Base-by-base conservation (phyloP, 2,888 invertebrate genomes). In the Deilephila porcellus region DNA sequence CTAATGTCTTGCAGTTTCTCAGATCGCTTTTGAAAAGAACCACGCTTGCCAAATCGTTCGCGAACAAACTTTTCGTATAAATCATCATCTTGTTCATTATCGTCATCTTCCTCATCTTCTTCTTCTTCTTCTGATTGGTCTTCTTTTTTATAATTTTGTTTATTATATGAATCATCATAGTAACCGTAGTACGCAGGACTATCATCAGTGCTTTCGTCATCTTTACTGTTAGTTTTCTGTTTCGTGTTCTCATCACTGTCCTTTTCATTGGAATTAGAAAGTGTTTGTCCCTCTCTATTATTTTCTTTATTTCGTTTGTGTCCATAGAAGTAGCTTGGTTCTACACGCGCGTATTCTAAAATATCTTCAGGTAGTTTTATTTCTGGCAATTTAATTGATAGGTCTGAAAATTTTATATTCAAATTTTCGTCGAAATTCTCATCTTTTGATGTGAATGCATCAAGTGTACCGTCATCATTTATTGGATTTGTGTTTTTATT, bases 341-440 rank as follows among this genome's bases (percentile, higher is more conserved):
- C 82, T 74, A 90, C 86, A 78, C 87, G 85, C 2, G 88, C 80
- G 75, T 90, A 92, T 60, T 88, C 81, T 82, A 95, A 88, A 80
- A 95, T 88, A 76, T 93, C 92, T n/a, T 95, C 91, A 1, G 95
- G 95, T 75, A 95, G 81, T 81, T 91, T 91, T 75, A 95, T 94
- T 83, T 94, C 94, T 5, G 95, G 95, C 76, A 95, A 82, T 79
- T 91, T 90, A 74, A 95, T 88, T n/a, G 85, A 77, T 34, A 93
- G 79, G 75, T 95, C 92, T 73, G 90, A 91, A 75, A 94, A 93
- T 81, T 93, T 92, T 29, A 91, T 86, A 62, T 92, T 90, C 74
- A 93, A 83, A 74, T 94, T 82, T 67, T 93, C 91, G 80, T 92
- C 93, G 79, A 88, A 92, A 76, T 83, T 84, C 14, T 83, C 77